Conservation (phyloP, 2,888 invertebrate species). For the Harpalus rufipes region DNA sequence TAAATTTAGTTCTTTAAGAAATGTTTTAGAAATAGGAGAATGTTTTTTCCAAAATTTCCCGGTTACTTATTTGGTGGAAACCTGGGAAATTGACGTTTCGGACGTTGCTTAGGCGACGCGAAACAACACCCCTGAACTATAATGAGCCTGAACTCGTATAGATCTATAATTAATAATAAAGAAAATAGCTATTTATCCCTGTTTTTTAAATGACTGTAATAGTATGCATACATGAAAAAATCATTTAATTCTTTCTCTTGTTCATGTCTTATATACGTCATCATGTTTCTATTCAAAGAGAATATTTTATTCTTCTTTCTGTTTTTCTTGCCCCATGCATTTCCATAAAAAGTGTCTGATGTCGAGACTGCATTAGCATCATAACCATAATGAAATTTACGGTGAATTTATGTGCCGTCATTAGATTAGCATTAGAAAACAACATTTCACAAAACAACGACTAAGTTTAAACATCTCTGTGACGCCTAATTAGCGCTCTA, state of each 20-base stretch:
- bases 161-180: no score
- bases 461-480: slow-evolving; percentile 54
- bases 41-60: no score
- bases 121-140: no score
- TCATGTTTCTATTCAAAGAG: background rate
- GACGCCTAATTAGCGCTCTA: slow-evolving; percentile 64
- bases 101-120: no score
- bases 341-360: slow-evolving; percentile 55
- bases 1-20: no score
- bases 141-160: no score
- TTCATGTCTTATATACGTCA: background rate
- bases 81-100: no score
- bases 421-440: slow-evolving; percentile 67
- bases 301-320: background rate
- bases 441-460: slow-evolving; percentile 64
- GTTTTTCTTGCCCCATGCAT: background rate
- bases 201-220: no score
- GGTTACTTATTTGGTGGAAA: no score
- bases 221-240: no score
- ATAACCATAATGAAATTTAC: slow-evolving; percentile 64
- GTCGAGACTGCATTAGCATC: slow-evolving; percentile 29
- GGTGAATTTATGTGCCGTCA: slow-evolving; percentile 64
- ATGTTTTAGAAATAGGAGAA: no score
- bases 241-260: background rate
- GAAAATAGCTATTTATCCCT: no score